phyloP scores from a whole-genome alignment of 2,797 vertebrate genomes.

The Miopithecus talapoin region DNA sequence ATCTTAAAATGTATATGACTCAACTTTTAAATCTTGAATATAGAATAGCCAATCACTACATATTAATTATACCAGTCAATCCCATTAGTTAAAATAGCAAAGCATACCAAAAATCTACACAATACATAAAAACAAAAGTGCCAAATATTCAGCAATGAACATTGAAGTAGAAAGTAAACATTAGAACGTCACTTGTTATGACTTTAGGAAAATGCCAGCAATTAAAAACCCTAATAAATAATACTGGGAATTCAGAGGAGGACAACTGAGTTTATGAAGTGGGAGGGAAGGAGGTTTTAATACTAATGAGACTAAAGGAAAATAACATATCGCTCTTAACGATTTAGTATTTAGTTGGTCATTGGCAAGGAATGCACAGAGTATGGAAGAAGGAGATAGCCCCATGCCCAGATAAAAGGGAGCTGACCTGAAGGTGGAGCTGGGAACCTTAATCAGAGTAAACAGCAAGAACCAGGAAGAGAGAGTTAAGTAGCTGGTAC shows the following conservation, averaged over 20 bases:
- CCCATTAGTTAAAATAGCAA: background rate
- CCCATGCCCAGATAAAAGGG: conserved; percentile 55
- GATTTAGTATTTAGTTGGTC: background rate
- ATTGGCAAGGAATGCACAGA: background rate
- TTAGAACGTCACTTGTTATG: background rate
- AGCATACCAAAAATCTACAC: conserved; percentile 8
- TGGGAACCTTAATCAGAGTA: conserved; percentile 15
- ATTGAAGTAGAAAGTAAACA: conserved; percentile 1
- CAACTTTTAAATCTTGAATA: conserved; percentile 24
- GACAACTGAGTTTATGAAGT: conserved; percentile 1
- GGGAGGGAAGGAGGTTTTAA: conserved; percentile 8
- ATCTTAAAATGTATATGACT: background rate
- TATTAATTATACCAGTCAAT: background rate
- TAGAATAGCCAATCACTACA: background rate
- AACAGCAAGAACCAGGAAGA: background rate
- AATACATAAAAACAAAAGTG: background rate
- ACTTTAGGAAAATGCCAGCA: conserved; percentile 26
- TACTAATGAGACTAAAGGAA: background rate
- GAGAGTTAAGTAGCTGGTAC: background rate
- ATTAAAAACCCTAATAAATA: background rate
- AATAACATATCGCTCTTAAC: background rate
- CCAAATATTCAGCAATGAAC: background rate
- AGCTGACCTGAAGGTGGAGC: conserved; percentile 5
- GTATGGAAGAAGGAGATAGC: conserved; percentile 50
- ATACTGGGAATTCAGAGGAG: background rate